Conservation (phyloP, 2,888 invertebrate genomes). For the Catocala fraxini region DNA sequence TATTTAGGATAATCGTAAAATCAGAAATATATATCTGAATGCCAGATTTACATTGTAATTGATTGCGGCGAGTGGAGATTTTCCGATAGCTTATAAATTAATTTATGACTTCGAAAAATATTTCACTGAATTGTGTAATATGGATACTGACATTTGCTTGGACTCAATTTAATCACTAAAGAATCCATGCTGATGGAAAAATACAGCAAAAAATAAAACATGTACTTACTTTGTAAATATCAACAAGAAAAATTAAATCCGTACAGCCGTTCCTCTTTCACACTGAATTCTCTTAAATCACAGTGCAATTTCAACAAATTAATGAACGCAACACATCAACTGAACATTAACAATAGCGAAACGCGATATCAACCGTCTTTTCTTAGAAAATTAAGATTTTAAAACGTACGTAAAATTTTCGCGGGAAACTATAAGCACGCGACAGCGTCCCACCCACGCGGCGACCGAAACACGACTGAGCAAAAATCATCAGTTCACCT, state of each 20-base stretch:
- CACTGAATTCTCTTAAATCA: conserved; percentile 61
- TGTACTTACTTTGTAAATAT: conserved; percentile 51
- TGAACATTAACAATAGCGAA: conserved; percentile 58
- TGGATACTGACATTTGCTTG: too few species aligned
- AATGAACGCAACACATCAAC: conserved; percentile 68
- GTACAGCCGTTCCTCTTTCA: conserved; percentile 46
- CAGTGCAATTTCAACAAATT: conserved; percentile 62
- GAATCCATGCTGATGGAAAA: too few species aligned
- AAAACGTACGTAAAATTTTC: conserved; percentile 72
- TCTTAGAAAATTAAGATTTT: conserved; percentile 41
- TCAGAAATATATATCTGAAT: too few species aligned
- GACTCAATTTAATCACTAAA: too few species aligned
- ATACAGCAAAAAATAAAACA: conserved; percentile 1
- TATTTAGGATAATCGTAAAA: too few species aligned
- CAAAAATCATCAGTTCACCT: conserved; percentile 72
- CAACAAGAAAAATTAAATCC: conserved; percentile 55
- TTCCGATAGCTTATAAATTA: too few species aligned
- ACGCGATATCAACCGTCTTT: conserved; percentile 40
- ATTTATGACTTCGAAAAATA: too few species aligned
- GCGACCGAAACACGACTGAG: conserved; percentile 71
- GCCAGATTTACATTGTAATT: too few species aligned
- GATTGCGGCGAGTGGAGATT: too few species aligned
- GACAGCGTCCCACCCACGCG: conserved; percentile 71
- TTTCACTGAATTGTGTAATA: too few species aligned
- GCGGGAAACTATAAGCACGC: conserved; percentile 72